Percentiles rank a stretch among this genome's conserved stretches.
Conservation (phyloP, 2,888 invertebrate species). For the Leptopilina syphax region DNA sequence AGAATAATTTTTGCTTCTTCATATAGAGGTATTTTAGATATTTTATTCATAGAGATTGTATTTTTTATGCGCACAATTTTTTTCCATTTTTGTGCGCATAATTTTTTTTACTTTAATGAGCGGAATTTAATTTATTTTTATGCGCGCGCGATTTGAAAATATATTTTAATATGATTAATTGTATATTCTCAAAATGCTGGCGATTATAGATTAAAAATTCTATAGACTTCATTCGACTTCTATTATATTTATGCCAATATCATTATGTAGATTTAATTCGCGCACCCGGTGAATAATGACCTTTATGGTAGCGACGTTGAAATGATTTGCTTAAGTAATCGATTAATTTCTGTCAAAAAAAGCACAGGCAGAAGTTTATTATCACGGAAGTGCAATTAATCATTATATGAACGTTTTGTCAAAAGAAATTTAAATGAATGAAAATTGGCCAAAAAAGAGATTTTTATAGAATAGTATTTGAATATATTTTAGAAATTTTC, state of each 20-base stretch:
- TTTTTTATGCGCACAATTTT: no score
- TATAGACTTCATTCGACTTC: not conserved
- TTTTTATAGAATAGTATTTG: no score
- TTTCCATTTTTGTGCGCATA: no score
- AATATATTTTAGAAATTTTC: no score
- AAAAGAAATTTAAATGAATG: not conserved
- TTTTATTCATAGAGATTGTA: no score
- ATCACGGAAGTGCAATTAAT: conserved; percentile 36
- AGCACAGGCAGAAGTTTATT: conserved; percentile 10
- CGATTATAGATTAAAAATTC: conserved; percentile 15
- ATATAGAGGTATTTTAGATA: no score
- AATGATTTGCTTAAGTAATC: conserved; percentile 37
- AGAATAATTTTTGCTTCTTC: no score
- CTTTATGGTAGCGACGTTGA: conserved; percentile 10
- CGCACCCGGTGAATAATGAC: conserved; percentile 3
- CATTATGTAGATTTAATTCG: conserved; percentile 33
- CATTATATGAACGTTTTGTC: not conserved
- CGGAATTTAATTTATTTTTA: no score
- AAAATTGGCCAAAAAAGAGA: not conserved
- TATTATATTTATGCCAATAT: conserved; percentile 29
- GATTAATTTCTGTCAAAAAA: conserved; percentile 24
- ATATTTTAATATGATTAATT: not conserved
- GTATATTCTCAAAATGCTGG: not conserved
- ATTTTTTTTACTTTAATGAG: no score
- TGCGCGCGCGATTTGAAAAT: no score